Base-by-base conservation (phyloP, 2,888 invertebrate genomes). In the Entomobrya multifasciata region DNA sequence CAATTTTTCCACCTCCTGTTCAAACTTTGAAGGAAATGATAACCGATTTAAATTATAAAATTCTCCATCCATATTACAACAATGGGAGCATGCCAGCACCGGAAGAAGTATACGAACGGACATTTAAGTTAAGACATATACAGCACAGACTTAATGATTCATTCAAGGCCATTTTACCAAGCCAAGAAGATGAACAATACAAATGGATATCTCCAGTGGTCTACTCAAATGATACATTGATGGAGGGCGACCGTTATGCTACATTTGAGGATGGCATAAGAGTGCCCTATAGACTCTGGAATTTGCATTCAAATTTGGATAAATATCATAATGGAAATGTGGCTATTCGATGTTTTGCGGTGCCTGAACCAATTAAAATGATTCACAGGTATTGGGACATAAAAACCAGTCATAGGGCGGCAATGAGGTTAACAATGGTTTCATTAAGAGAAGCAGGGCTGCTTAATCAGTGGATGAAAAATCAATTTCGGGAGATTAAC, bases 341-440 rank as follows among this genome's bases (percentile, higher is more conserved):
- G n/a, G 47, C n/a, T n/a, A n/a, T n/a, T n/a, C n/a, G 30, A 11
- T 76, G 76, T 76, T 22, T 0, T 27, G 36, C 27, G 2, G 76
- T 76, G 8, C 76, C 76, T n/a, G 76, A 76, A 17, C 15, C n/a
- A 22, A 20, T 76, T 4, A 52, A 76, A 13, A 55, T 55, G 30
- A n/a, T 25, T 17, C 76, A 76, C 36, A 8, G 25, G 22, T 76
- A 76, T n/a, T 76, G 76, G 76, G 76, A 76, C 20, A 55, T 55
- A n/a, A 76, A 76, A 30, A 55, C 76, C 1, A 76, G 76, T 76
- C 76, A 76, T 52, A 4, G 76, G n/a, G 30, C 27, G 2, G 30
- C 52, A 0, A 76, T 76, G 76, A 36, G 11, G 4, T 3, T 17
- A 27, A 76, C 76, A 4, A 27, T 76, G 27, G 8, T 6, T 0